Evolutionary conservation across 2,797 vertebrate genomes (phyloP).

Genomic region (Xenentodon cancila): DNA sequence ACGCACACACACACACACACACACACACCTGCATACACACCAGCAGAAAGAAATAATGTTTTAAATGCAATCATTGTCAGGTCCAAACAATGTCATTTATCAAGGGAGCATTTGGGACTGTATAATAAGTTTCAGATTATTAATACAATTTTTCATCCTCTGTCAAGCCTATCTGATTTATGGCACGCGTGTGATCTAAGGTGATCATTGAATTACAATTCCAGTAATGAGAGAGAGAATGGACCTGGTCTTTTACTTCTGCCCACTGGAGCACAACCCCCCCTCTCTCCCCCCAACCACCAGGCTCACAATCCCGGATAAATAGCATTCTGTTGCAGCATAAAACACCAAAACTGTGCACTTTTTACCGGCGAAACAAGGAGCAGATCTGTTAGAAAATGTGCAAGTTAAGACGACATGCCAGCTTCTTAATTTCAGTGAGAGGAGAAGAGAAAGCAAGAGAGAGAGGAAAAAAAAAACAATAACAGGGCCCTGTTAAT

Average conservation of each 20-base stretch:
- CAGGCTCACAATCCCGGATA: constrained; percentile 29
- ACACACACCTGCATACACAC: constrained; percentile 74
- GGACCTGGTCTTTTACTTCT: constrained; percentile 79
- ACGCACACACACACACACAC: constrained; percentile 1
- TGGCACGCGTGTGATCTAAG: constrained; percentile 98
- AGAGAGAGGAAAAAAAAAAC: not conserved
- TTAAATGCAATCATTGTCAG: constrained; percentile 99
- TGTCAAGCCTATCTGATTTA: constrained; percentile 99
- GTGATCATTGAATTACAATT: constrained; percentile 99
- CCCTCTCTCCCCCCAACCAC: constrained; percentile 11
- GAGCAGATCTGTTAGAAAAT: constrained; percentile 89
- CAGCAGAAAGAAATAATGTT: constrained; percentile 97
- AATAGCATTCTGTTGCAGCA: constrained; percentile 51
- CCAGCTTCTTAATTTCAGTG: constrained; percentile 86
- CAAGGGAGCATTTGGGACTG: constrained; percentile 99
- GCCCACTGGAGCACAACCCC: constrained; percentile 64
- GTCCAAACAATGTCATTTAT: constrained; percentile 99
- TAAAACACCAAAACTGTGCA: constrained; percentile 25
- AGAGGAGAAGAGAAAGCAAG: constrained; percentile 12
- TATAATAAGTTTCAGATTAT: constrained; percentile 99
- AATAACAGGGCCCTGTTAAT: constrained; percentile 86
- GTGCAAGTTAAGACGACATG: constrained; percentile 88
- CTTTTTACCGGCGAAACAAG: constrained; percentile 76
- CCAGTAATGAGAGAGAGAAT: constrained; percentile 94
- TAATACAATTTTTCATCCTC: constrained; percentile 99